phyloP scores from a whole-genome alignment of 2,797 vertebrate genomes.

The Thamnophis elegans region DNA sequence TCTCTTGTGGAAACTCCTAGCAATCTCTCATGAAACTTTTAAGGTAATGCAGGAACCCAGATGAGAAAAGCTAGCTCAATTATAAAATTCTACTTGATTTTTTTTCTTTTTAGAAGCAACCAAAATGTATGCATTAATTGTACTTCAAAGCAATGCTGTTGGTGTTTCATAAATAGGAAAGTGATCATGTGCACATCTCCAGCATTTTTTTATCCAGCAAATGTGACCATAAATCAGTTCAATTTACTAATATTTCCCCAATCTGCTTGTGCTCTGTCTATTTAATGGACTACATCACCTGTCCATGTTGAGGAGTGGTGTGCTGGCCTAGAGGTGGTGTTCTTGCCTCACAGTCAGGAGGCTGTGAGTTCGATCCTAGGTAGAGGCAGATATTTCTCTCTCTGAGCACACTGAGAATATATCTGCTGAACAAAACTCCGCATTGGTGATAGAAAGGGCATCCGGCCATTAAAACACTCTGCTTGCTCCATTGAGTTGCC shows the following conservation, averaged over 20 bases:
- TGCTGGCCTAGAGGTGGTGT: too few species aligned
- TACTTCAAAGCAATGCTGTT: not conserved
- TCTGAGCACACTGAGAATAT: too few species aligned
- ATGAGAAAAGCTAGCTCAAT: not conserved
- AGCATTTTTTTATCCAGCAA: not conserved
- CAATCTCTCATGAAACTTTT: not conserved
- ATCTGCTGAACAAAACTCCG: too few species aligned
- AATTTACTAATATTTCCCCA: not conserved
- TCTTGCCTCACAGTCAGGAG: too few species aligned
- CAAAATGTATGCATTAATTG: not conserved
- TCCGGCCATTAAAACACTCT: too few species aligned
- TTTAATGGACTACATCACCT: not conserved
- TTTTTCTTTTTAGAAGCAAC: not conserved
- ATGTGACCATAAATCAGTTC: not conserved
- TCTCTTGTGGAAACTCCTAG: not conserved
- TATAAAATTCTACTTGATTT: not conserved
- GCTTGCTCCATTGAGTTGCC: too few species aligned
- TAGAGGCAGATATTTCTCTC: too few species aligned
- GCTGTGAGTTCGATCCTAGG: too few species aligned
- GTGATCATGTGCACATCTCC: not conserved
- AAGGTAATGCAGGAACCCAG: not conserved
- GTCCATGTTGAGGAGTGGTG: not conserved
- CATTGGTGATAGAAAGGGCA: too few species aligned
- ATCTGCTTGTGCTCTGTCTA: not conserved
- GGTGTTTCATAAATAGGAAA: not conserved